A percentile compares a stretch with the other conserved stretches of the same genome.
These are phyloP conservation scores for Podabrus alpinus DNA, from an alignment of 2,888 invertebrate genomes.

Conservation along the genomic window DNA sequence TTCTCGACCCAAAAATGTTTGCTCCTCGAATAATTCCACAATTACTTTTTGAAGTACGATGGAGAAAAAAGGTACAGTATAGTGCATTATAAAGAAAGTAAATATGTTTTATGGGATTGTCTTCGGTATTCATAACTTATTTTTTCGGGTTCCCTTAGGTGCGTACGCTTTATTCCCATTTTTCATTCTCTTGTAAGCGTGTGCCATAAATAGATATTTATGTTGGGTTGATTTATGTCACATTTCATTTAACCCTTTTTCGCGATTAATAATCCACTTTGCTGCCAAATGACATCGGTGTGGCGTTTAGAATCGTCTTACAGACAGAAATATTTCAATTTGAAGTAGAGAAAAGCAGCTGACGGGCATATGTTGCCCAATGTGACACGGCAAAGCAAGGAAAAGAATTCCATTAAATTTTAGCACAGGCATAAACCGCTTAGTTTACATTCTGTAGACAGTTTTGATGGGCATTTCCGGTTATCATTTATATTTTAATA, in stretches of 20 bases:
- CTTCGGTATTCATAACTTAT: background rate
- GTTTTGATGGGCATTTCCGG: constrained; percentile 42
- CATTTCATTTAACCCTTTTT: background rate
- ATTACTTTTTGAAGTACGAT: too few species aligned
- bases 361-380: constrained; percentile 23
- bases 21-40: too few species aligned
- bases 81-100: background rate
- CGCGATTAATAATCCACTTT: background rate
- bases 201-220: background rate
- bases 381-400: constrained; percentile 21
- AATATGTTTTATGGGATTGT: background rate
- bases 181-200: background rate
- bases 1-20: background rate
- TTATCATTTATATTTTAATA: constrained; percentile 42
- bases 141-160: background rate
- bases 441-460: constrained; percentile 42
- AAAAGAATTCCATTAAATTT: constrained; percentile 40
- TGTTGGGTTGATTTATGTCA: background rate
- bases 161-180: background rate
- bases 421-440: constrained; percentile 42
- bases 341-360: constrained; percentile 21
- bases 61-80: too few species aligned
- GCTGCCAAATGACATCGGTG: constrained; percentile 1
- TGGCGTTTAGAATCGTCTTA: constrained; percentile 6
- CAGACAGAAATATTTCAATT: constrained; percentile 21